phyloP scores from a whole-genome alignment of 1,140 invertebrate genomes.

The Lamellibrachia luymesi region DNA sequence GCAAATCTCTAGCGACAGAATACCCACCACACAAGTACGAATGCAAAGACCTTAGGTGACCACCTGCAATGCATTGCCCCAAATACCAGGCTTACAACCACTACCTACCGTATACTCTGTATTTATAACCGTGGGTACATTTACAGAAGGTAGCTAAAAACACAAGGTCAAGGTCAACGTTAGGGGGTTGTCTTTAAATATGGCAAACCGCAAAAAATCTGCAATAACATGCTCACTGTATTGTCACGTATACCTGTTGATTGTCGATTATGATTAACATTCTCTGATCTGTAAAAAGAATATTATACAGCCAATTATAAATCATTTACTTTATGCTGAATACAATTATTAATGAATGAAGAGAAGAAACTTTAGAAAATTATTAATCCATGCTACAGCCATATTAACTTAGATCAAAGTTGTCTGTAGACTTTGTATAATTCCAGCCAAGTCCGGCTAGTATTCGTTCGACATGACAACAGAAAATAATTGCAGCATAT shows the following conservation, averaged over 20 bases:
- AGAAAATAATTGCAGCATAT: neutral
- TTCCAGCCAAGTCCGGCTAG: neutral
- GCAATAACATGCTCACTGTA: neutral
- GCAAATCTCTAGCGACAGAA: neutral
- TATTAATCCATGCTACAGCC: neutral
- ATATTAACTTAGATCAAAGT: neutral
- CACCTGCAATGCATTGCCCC: neutral
- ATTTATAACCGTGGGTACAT: neutral
- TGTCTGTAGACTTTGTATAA: neutral
- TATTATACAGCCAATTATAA: neutral
- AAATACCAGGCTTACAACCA: neutral
- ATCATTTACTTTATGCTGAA: neutral
- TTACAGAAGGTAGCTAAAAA: neutral
- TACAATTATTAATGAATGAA: neutral
- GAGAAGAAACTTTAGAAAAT: neutral
- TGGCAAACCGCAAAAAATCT: neutral
- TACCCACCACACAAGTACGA: neutral
- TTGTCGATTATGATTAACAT: neutral
- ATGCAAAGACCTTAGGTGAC: neutral
- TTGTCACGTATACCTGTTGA: neutral
- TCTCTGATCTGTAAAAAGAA: neutral
- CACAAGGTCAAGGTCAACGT: neutral
- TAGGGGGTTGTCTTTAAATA: neutral
- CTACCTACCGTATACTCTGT: neutral
- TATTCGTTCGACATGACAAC: neutral